Evolutionary conservation across 2,113 vertebrate species (phyloP).

Genomic region (Harpagus bidentatus): DNA sequence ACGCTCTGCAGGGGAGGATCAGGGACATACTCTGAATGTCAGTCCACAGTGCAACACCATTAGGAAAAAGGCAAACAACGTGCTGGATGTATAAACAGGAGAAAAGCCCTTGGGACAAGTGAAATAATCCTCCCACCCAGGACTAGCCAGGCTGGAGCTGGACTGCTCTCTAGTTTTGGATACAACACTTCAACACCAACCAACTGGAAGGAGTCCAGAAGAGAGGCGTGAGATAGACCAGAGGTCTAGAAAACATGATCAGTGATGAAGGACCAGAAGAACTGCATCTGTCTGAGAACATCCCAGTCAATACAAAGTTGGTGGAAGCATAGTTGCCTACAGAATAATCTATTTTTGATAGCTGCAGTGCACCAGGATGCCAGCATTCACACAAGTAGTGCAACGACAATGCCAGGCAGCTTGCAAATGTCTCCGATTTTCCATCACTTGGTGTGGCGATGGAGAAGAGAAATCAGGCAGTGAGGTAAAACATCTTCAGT

Average conservation of each 20-base stretch:
- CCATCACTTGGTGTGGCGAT: neutral
- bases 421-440: neutral
- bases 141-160: neutral
- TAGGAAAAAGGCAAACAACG: neutral
- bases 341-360: neutral
- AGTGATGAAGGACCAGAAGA: neutral
- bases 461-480: neutral
- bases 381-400: neutral
- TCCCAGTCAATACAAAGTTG: neutral
- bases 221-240: neutral
- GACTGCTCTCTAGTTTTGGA: neutral
- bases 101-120: neutral
- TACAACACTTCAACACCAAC: neutral
- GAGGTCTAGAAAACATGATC: neutral
- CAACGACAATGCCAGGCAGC: neutral
- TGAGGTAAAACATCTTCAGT: neutral
- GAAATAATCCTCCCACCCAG: neutral
- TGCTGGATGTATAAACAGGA: neutral
- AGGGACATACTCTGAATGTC: neutral
- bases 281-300: neutral
- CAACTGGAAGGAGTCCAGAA: neutral
- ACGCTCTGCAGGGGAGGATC: neutral
- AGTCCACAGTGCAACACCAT: neutral
- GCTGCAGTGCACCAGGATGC: neutral
- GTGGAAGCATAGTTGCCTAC: neutral